Evolutionary conservation across 2,888 invertebrate species (phyloP).

Genomic region (Archips xylosteana): DNA sequence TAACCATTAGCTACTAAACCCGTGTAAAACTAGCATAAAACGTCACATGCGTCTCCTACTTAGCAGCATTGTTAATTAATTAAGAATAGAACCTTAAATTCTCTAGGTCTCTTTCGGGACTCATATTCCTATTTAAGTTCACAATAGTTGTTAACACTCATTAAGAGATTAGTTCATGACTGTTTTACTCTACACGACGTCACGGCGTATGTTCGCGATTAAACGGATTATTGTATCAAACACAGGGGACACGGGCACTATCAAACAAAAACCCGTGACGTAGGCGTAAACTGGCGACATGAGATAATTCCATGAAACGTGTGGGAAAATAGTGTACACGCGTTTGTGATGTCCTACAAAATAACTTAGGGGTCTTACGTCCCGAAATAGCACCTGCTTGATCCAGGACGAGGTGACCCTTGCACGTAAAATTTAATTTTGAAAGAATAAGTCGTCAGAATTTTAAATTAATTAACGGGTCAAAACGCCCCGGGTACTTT

Average conservation of each 20-base stretch:
- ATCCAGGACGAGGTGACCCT: constrained; percentile 20
- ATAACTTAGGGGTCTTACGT: constrained; percentile 29
- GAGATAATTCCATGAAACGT: constrained; percentile 6
- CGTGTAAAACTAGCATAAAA: too few species aligned
- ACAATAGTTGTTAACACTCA: background rate
- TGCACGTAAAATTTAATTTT: constrained; percentile 34
- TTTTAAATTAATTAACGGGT: constrained; percentile 17
- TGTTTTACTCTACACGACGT: background rate
- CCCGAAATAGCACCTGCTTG: constrained; percentile 31
- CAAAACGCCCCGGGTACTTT: background rate
- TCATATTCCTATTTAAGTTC: background rate
- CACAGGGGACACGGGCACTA: background rate
- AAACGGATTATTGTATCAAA: background rate
- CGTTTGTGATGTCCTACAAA: constrained; percentile 19
- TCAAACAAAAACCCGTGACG: constrained; percentile 12
- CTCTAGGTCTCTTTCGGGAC: constrained; percentile 6
- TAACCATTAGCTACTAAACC: too few species aligned
- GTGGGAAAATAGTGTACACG: background rate
- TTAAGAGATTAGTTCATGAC: background rate
- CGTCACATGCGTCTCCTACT: background rate
- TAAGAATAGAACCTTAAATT: constrained; percentile 5
- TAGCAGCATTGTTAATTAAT: constrained; percentile 1
- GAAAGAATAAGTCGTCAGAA: constrained; percentile 25
- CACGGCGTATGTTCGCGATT: background rate
- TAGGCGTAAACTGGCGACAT: constrained; percentile 21